A percentile compares a stretch with the other conserved stretches of the same genome.
Conservation (phyloP, 2,888 invertebrate genomes). For the Phragmatobia fuliginosa region DNA sequence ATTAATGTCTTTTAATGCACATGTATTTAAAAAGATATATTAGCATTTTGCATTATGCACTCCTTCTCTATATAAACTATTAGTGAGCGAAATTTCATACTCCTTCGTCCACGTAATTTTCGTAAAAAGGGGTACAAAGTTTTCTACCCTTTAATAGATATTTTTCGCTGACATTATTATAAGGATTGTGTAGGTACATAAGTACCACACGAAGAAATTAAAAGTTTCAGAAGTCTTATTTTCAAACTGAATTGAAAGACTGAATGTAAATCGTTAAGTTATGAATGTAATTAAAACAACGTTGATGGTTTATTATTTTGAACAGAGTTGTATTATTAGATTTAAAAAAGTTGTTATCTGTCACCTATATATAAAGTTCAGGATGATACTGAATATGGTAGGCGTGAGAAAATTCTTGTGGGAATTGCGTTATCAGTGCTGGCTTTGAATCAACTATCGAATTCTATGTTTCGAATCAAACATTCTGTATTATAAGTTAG, state of each 20-base stretch:
- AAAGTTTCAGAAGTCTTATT: background rate
- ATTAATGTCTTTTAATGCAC: too few species aligned
- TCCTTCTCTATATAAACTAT: too few species aligned
- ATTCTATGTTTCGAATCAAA: background rate
- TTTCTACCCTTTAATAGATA: too few species aligned
- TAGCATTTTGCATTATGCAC: too few species aligned
- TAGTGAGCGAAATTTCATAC: too few species aligned
- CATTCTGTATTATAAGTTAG: too few species aligned
- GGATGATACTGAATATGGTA: constrained; percentile 44
- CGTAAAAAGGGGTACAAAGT: too few species aligned
- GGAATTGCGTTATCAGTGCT: constrained; percentile 49
- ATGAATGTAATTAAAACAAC: background rate
- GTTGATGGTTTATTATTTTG: background rate
- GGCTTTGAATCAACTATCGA: constrained; percentile 25
- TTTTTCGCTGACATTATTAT: too few species aligned
- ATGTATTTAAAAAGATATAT: too few species aligned
- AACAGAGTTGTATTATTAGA: background rate
- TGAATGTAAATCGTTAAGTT: background rate
- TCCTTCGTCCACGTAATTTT: too few species aligned
- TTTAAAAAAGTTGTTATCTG: constrained; percentile 31
- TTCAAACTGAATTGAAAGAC: background rate
- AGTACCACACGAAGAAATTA: too few species aligned
- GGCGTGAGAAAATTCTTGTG: constrained; percentile 63
- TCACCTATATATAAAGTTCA: constrained; percentile 36
- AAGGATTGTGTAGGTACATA: too few species aligned